Evolutionary conservation across 2,888 invertebrate species (phyloP).

Genomic region (Caenorhabditis auriculariae): DNA sequence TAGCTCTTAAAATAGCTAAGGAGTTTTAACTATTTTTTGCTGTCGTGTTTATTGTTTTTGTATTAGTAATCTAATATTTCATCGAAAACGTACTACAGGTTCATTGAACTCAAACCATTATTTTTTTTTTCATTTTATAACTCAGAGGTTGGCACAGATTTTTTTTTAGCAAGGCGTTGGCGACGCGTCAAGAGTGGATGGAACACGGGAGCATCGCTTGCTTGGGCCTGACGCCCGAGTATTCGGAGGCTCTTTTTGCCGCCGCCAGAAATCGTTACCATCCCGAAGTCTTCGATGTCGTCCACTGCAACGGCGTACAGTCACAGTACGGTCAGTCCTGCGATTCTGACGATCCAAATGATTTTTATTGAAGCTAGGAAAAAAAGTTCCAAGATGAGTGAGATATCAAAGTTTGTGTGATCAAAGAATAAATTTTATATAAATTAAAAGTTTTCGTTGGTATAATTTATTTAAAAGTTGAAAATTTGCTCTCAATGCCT

Average conservation of each 20-base stretch:
- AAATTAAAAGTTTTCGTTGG: not conserved
- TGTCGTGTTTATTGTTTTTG: too few species aligned
- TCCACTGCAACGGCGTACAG: conserved; percentile 25
- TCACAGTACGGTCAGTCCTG: conserved; percentile 18
- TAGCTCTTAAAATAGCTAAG: too few species aligned
- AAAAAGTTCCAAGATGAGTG: too few species aligned
- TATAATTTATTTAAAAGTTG: not conserved
- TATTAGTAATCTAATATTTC: too few species aligned
- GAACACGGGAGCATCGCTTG: conserved; percentile 34
- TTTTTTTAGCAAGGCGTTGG: conserved; percentile 26
- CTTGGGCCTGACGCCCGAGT: conserved; percentile 8
- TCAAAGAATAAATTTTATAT: too few species aligned
- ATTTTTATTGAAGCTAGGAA: too few species aligned
- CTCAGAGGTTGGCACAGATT: too few species aligned
- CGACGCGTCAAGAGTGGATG: conserved; percentile 38
- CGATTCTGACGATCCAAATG: not conserved
- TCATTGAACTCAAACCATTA: not conserved
- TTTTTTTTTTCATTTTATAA: not conserved
- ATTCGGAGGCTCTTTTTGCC: not conserved
- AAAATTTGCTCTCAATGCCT: too few species aligned
- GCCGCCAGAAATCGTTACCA: conserved; percentile 14
- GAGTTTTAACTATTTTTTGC: too few species aligned
- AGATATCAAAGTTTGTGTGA: too few species aligned
- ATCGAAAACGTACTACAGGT: too few species aligned
- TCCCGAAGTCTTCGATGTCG: conserved; percentile 24